Base-by-base conservation (phyloP, 2,113 vertebrate species). In the Nibea albiflora region DNA sequence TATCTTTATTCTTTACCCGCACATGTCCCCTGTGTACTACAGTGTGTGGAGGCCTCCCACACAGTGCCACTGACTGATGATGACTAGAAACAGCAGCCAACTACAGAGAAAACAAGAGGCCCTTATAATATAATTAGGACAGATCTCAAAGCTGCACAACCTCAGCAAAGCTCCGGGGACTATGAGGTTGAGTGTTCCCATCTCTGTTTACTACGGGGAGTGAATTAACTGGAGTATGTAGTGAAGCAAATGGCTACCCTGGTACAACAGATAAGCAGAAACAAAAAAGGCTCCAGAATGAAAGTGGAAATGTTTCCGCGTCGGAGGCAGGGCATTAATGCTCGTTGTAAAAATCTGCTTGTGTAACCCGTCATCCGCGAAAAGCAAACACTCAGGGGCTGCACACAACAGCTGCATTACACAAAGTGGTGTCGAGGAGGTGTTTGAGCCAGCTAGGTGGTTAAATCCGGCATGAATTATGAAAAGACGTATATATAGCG, bases 41-140 rank as follows among this genome's bases (percentile, higher is more conserved):
- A 70, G 73, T 52, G 72, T 73, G 72, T 31, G 22, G 14, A 83
- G 88, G 80, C 90, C 90, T 89, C 90, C 90, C 90, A 91, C 89
- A 75, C 79, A 28, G 28, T 24, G 73, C 80, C 86, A 79, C n/a
- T 91, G 92, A 90, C 85, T 87, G 85, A 91, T 87, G 87, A 87
- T 78, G 73, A 89, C 88, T 86, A 62, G 24, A 81, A 92, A 79
- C 82, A 78, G 90, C 77, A 78, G 85, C 86, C 80, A 65, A 74
- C 82, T 78, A 74, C 81, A 73, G 75, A 85, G 81, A 84, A 84
- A 90, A 87, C 83, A 88, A 88, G 86, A 85, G 76, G 65, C 83
- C 85, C 86, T 91, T 76, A 87, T 86, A 86, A 85, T 76, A 89
- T 90, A 91, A 92, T 92, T 92, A 92, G 90, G 84, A 65, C 78